A percentile compares a stretch with the other conserved stretches of the same genome.
Evolutionary conservation across 2,113 vertebrate genomes (phyloP).

Genomic region (Arvicanthis niloticus): DNA sequence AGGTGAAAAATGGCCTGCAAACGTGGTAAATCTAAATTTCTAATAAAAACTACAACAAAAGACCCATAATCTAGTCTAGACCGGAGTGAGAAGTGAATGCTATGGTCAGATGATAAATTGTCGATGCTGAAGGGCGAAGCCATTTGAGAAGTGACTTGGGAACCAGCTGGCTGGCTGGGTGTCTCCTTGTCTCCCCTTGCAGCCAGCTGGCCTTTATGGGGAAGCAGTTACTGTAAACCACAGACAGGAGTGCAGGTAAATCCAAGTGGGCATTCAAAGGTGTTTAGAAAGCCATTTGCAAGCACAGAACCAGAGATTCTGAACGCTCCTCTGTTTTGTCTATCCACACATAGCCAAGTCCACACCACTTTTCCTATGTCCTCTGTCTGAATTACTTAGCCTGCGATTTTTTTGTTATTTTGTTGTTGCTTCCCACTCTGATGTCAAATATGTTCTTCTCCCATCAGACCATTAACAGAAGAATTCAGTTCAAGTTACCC

Average conservation of each 20-base stretch:
- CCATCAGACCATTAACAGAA: background rate
- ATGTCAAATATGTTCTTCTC: background rate
- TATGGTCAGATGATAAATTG: conserved; percentile 22
- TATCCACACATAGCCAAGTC: background rate
- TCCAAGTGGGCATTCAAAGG: background rate
- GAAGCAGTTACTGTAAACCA: background rate
- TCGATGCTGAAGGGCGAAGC: conserved; percentile 52
- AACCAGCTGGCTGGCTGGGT: background rate
- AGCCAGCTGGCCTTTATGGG: conserved; percentile 3
- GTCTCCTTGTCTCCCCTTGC: conserved; percentile 54
- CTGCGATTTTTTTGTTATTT: background rate
- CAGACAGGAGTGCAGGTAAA: background rate
- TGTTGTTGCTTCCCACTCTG: background rate
- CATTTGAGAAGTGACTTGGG: conserved; percentile 30
- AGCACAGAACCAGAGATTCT: background rate
- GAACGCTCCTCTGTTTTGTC: background rate
- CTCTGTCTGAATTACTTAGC: background rate
- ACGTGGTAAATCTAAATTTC: conserved; percentile 76
- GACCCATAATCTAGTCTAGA: background rate
- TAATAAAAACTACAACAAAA: conserved; percentile 56
- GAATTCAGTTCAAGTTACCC: background rate
- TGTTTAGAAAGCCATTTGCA: background rate
- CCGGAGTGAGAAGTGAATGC: conserved; percentile 45
- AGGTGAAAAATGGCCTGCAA: conserved; percentile 68
- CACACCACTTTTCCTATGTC: background rate